These are phyloP conservation scores for Urocynchramus pylzowi DNA, from an alignment of 2,113 vertebrate species.

Conservation along the genomic window DNA sequence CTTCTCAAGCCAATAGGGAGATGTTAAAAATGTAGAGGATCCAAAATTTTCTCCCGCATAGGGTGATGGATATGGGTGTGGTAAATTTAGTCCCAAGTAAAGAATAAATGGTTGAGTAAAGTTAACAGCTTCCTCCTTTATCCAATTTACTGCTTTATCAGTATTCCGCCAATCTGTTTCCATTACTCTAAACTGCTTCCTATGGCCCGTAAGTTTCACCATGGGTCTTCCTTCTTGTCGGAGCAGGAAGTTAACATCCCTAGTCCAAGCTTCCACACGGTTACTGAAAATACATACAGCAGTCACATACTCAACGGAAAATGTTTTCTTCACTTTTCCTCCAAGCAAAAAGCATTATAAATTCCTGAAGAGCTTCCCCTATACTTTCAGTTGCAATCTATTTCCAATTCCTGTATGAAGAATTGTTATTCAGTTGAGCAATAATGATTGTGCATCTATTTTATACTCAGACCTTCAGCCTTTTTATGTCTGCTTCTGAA, in stretches of 20 bases:
- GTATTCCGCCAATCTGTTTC: slow-evolving; percentile 82
- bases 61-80: slow-evolving; percentile 89
- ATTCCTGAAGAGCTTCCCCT: not conserved
- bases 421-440: not conserved
- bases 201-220: slow-evolving; percentile 78
- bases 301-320: not conserved
- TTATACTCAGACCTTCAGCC: not conserved
- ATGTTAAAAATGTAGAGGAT: slow-evolving; percentile 91
- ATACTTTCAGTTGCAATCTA: not conserved
- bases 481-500: not conserved
- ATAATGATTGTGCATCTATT: not conserved
- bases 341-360: not conserved
- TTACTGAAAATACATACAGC: slow-evolving; percentile 76
- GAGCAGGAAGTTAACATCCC: slow-evolving; percentile 87
- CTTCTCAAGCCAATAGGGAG: slow-evolving; percentile 90
- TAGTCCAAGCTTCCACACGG: slow-evolving; percentile 95
- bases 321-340: not conserved
- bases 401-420: not conserved
- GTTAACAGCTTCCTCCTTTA: slow-evolving; percentile 75
- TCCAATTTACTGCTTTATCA: slow-evolving; percentile 82
- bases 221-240: slow-evolving; percentile 89
- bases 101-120: slow-evolving; percentile 83
- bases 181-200: slow-evolving; percentile 81
- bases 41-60: slow-evolving; percentile 86
- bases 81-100: slow-evolving; percentile 93